Evolutionary conservation across 2,113 vertebrate genomes (phyloP), one percentile per base, ranked within the genome.

Genomic region (Eretmodus cyanostictus): DNA sequence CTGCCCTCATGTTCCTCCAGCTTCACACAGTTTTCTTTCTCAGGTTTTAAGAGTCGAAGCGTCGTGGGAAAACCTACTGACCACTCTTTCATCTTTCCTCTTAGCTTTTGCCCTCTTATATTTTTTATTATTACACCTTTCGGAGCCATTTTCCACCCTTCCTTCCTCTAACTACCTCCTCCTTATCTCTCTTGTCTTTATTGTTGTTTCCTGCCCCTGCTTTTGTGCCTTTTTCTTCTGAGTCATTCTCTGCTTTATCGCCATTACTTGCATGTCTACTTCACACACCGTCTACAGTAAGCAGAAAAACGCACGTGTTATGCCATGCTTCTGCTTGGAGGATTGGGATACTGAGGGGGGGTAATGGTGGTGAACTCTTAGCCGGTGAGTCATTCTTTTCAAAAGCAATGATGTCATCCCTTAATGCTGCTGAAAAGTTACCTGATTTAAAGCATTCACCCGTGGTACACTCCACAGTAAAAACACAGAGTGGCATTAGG

Each of bases 401-500:
- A 86, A 36, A 14, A 81, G 53, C 47, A 57, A 90, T 94, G 94
- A 95, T 93, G 93, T 95, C 93, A 95, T 92, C 53, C 66, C 55
- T n/a, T 36, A 81, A 90, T 49, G 51, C 82, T 36, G 86, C 27
- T 90, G 82, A 87, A 87, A 85, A 86, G 66, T 86, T 84, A 83
- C 82, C 90, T 88, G 90, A 92, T 91, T 90, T 5, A 34, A 91
- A 45, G 80, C 92, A 88, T 82, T 87, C 83, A 87, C 36, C 79
- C 73, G 2, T 88, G 80, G 16, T 80, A 79, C 16, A 80, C 86
- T 22, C 87, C 80, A 68, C 76, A 82, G 83, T 87, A 84, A 76
- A 88, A 91, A 78, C 5, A 2, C 57, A 19, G 22, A 80, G 71
- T 55, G 55, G 61, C 51, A 83, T 83, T 36, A 27, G 42, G 84